Percentiles rank a stretch among this genome's conserved stretches.
These are phyloP conservation scores for Gymnocypris eckloni DNA, from an alignment of 2,797 vertebrate genomes.

Conservation along the genomic window DNA sequence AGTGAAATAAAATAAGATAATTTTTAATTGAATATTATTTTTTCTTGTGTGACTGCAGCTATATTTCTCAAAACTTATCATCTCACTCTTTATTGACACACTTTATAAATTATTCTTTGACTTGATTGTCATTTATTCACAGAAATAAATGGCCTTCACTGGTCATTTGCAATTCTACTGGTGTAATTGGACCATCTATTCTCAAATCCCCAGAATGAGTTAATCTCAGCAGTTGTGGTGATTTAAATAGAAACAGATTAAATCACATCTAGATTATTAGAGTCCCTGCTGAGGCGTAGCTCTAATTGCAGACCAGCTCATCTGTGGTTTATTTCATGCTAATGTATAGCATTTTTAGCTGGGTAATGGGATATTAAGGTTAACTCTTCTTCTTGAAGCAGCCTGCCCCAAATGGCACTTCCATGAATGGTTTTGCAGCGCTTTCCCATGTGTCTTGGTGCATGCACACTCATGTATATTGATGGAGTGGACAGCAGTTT, in stretches of 20 bases:
- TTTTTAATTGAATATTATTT: not conserved
- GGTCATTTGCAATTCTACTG: conserved; percentile 66
- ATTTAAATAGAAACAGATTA: conserved; percentile 76
- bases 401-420: conserved; percentile 49
- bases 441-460: conserved; percentile 41
- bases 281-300: conserved; percentile 52
- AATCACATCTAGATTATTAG: conserved; percentile 67
- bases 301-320: conserved; percentile 71
- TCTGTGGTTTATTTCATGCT: conserved; percentile 65
- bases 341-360: conserved; percentile 55
- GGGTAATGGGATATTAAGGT: conserved; percentile 33
- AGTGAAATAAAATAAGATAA: not conserved
- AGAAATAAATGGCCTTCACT: not conserved
- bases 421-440: conserved; percentile 11
- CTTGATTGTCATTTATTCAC: conserved; percentile 5
- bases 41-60: not conserved
- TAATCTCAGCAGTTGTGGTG: conserved; percentile 69
- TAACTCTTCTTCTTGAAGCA: conserved; percentile 40
- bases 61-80: not conserved
- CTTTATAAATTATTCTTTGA: not conserved
- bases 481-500: conserved; percentile 81
- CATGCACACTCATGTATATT: conserved; percentile 62
- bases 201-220: conserved; percentile 69
- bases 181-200: conserved; percentile 73
- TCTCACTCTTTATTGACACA: not conserved